A percentile compares a stretch with the other conserved stretches of the same genome.
Conservation (phyloP, 2,888 invertebrate genomes). For the Gortyna flavago region DNA sequence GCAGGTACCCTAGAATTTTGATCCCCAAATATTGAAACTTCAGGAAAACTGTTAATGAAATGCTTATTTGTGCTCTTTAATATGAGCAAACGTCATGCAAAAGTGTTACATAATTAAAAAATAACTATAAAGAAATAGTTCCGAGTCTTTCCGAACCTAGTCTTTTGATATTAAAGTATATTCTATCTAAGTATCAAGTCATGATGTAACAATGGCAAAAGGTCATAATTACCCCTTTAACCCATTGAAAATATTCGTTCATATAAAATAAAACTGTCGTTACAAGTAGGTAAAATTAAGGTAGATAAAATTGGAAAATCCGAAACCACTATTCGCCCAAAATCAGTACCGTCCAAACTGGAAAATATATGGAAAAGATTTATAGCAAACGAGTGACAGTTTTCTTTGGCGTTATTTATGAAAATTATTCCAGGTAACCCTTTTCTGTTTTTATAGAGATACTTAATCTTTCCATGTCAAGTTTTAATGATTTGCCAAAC, state of each 20-base stretch:
- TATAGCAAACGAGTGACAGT: constrained; percentile 52
- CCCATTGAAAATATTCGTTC: not conserved
- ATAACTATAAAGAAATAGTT: not conserved
- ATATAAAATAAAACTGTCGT: not conserved
- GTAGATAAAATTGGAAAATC: not conserved
- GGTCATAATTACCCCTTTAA: not conserved
- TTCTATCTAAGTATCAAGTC: too few relatives aligned
- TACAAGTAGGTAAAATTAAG: too few relatives aligned
- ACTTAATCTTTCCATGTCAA: constrained; percentile 45
- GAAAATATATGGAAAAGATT: constrained; percentile 55
- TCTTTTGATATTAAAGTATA: not conserved
- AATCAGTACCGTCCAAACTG: constrained; percentile 30
- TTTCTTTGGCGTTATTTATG: constrained; percentile 60
- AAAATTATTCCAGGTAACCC: constrained; percentile 46
- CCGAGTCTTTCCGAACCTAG: too few relatives aligned
- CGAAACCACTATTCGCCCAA: not conserved
- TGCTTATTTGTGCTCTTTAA: not conserved
- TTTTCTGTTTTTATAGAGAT: constrained; percentile 53
- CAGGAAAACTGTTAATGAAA: not conserved
- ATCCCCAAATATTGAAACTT: not conserved
- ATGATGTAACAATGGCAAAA: not conserved
- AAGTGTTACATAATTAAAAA: not conserved
- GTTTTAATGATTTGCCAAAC: constrained; percentile 40
- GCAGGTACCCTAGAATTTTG: not conserved
- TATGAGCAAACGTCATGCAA: not conserved